Base-by-base conservation (phyloP, 2,888 invertebrate species). In the Priocnemis perturbator region DNA sequence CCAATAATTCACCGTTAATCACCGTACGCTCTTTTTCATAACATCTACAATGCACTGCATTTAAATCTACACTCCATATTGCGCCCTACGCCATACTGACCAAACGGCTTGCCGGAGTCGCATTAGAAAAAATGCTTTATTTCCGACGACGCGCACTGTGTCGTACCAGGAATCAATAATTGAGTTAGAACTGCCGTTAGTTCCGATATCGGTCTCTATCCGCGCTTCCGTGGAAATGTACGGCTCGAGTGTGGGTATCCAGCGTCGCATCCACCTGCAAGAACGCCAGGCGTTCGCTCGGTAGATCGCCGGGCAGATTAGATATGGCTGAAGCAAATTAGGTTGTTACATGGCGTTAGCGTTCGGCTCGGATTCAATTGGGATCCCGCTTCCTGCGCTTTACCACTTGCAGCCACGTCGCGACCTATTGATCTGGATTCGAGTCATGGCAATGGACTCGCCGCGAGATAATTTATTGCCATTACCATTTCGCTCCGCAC, bases 341-440 rank as follows among this genome's bases (percentile, higher is more conserved):
- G 74, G 68, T 77, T 67, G 74, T 77, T 74, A 72, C 69, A 73
- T 60, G 57, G 69, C 64, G 62, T 71, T 73, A 66, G 60, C 58
- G 26, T 61, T 64, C 57, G 58, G 55, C 44, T 47, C 47, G 65
- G 78, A 68, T 78, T 78, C 66, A 71, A 78, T 78, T 60, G 69
- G 60, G 63, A 69, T 68, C 57, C 56, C 61, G 69, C 69, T 66
- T 60, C 52, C 65, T 56, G 61, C 50, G 48, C 67, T 68, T 71
- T 66, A 62, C 52, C 67, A 59, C 56, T 60, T 11, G 48, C 53
- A 58, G 53, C 53, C 62, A 9, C 50, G 50, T 60, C 23, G 21
- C 55, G 67, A 71, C 63, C 76, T 65, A 78, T 71, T 73, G 71
- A 78, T 78, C 71, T 58, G 65, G 59, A 78, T 73, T 71, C 63